Evolutionary conservation across 2,888 invertebrate species (phyloP).

Genomic region (Heliconius aoede): DNA sequence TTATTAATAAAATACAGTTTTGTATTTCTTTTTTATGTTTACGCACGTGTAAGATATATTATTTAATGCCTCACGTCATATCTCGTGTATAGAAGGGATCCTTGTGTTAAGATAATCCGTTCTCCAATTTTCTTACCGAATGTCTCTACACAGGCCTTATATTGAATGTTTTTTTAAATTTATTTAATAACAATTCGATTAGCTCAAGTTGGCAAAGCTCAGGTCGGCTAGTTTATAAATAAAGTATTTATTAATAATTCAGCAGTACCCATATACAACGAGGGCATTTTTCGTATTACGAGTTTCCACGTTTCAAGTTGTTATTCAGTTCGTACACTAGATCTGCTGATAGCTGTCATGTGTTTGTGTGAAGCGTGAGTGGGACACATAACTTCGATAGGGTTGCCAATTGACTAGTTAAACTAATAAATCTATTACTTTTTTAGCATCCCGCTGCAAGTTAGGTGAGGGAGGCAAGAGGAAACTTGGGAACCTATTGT

Average conservation of each 20-base stretch:
- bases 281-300: neutral
- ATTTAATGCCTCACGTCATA: neutral
- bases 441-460: neutral
- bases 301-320: conserved; percentile 26
- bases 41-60: neutral
- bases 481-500: too few species aligned
- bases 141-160: too few species aligned
- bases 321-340: conserved; percentile 37
- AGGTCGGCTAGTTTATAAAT: too few species aligned
- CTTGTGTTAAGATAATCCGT: too few species aligned
- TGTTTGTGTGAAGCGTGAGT: conserved; percentile 32
- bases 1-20: conserved; percentile 10
- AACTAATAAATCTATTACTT: neutral
- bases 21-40: neutral
- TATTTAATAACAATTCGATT: too few species aligned
- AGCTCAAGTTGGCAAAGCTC: too few species aligned
- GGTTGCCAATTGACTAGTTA: conserved; percentile 29
- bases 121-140: neutral
- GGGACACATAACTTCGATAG: conserved; percentile 34
- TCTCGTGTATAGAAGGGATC: neutral
- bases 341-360: conserved; percentile 38
- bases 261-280: neutral
- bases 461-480: too few species aligned
- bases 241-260: neutral
- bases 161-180: too few species aligned